phyloP scores from a whole-genome alignment of 2,113 vertebrate species.

The Rhinogobius similis region DNA sequence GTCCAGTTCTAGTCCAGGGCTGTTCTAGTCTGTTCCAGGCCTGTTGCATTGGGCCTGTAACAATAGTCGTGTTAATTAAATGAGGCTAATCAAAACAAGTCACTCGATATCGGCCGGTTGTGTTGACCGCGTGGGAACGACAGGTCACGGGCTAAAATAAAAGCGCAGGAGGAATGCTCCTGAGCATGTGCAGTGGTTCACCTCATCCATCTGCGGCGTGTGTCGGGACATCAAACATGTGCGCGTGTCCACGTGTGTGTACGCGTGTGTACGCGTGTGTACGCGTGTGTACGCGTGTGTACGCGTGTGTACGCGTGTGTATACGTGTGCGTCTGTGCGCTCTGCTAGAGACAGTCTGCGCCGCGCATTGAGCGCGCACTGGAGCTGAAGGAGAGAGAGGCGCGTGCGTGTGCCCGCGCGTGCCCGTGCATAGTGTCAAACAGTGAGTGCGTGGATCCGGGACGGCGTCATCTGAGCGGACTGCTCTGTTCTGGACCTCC shows the following conservation, averaged over 20 bases:
- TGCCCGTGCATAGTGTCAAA: slow-evolving; percentile 3
- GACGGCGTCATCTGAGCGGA: slow-evolving; percentile 45
- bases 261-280: too few species aligned
- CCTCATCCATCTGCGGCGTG: neutral
- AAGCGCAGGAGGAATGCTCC: neutral
- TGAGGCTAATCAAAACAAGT: neutral
- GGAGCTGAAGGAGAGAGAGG: slow-evolving; percentile 5
- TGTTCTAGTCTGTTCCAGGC: too few species aligned
- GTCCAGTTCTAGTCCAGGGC: too few species aligned
- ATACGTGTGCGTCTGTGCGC: too few species aligned
- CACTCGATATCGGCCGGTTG: neutral
- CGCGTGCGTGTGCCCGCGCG: slow-evolving; percentile 6
- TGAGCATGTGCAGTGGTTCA: neutral
- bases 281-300: too few species aligned
- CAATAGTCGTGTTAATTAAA: neutral
- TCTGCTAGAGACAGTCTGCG: too few species aligned
- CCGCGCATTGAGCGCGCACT: neutral
- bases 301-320: too few species aligned
- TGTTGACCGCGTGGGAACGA: slow-evolving; percentile 1
- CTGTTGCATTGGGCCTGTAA: too few species aligned
- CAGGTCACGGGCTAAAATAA: slow-evolving; percentile 1
- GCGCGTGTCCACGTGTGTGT: too few species aligned
- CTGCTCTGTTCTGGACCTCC: slow-evolving; percentile 33
- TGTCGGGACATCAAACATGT: neutral
- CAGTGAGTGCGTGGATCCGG: slow-evolving; percentile 35